Conservation (phyloP, 1,140 invertebrate genomes). For the Drosophila fuyamai region DNA sequence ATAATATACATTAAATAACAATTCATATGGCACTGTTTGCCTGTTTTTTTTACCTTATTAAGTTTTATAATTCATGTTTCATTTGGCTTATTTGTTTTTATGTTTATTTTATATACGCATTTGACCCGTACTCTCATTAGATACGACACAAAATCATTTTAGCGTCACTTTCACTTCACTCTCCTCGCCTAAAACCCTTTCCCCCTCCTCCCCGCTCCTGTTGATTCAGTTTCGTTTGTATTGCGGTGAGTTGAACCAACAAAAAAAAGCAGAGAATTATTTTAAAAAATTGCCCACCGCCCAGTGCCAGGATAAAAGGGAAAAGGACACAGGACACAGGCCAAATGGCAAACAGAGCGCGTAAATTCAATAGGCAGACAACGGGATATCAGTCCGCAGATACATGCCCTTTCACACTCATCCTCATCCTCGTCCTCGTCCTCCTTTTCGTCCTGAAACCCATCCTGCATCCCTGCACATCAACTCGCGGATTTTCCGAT, state of each 20-base stretch:
- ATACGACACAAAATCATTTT: constrained; percentile 3
- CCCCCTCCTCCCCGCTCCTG: constrained; percentile 32
- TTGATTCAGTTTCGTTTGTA: constrained; percentile 53
- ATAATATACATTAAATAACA: too few species aligned
- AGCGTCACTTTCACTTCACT: constrained; percentile 6
- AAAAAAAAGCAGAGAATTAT: constrained; percentile 31
- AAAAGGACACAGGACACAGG: constrained; percentile 33
- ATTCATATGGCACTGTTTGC: too few species aligned
- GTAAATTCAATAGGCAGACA: constrained; percentile 67
- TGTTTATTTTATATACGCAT: too few species aligned
- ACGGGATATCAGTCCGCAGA: constrained; percentile 81
- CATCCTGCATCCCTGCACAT: constrained; percentile 7
- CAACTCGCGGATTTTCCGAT: constrained; percentile 16
- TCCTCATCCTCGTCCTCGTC: constrained; percentile 22
- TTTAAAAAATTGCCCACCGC: constrained; percentile 68
- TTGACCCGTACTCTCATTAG: constrained; percentile 3
- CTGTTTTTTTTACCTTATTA: too few species aligned
- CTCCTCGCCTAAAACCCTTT: not conserved
- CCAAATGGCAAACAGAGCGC: constrained; percentile 58
- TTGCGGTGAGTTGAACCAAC: constrained; percentile 47
- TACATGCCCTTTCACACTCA: constrained; percentile 81
- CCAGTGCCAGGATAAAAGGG: constrained; percentile 51
- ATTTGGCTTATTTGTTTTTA: not conserved
- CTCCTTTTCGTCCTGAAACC: not conserved
- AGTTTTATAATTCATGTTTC: not conserved